Percentiles rank a stretch among this genome's conserved stretches.
Conservation (phyloP, 2,888 invertebrate genomes). For the Eupithecia vulgata region DNA sequence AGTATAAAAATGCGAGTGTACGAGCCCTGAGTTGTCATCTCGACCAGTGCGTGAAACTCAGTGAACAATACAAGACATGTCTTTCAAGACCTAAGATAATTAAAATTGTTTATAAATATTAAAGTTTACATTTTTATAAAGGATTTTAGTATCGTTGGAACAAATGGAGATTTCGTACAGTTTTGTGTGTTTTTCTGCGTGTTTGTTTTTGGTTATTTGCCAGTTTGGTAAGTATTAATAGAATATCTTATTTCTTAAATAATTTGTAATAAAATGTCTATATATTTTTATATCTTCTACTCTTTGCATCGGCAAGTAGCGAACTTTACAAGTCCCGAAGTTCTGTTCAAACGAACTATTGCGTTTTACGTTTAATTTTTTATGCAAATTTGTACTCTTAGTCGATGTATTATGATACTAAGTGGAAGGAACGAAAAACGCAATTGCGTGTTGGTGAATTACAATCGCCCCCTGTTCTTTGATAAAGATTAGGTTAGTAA, state of each 20-base stretch:
- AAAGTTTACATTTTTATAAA: background rate
- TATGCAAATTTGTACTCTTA: too few species aligned
- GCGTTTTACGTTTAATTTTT: too few species aligned
- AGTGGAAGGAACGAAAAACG: too few species aligned
- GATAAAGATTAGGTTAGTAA: background rate
- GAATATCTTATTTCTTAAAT: background rate
- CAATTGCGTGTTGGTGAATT: too few species aligned
- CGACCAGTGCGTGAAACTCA: background rate
- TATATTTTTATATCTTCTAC: background rate
- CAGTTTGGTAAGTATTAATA: conserved; percentile 57
- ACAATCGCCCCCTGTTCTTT: too few species aligned
- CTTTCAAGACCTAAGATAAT: background rate
- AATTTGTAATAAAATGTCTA: too few species aligned
- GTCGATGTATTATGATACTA: too few species aligned
- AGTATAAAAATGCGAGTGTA: background rate
- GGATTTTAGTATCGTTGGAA: background rate
- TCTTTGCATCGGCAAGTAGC: background rate
- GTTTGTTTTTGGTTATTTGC: conserved; percentile 56
- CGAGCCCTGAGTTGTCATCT: background rate
- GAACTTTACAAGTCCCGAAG: background rate
- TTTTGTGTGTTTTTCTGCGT: conserved; percentile 61
- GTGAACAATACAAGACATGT: background rate
- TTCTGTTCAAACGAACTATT: too few species aligned
- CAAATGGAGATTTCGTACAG: conserved; percentile 53
- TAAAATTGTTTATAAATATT: background rate